Base-by-base conservation (phyloP, 2,888 invertebrate genomes). In the Drosophila quinaria region DNA sequence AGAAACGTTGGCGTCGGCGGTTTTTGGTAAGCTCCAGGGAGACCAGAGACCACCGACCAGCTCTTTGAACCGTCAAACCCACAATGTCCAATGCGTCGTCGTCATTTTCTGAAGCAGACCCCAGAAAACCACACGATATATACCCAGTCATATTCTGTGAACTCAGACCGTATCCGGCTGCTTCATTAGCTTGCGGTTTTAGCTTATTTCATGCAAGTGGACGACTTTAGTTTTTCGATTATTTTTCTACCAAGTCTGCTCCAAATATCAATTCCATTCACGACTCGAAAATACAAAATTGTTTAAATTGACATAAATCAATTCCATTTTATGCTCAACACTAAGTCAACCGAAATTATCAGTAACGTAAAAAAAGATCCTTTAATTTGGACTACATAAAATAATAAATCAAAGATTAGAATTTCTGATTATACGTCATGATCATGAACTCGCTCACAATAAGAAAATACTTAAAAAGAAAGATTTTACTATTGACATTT, bases 121-220 rank as follows among this genome's bases (percentile, higher is more conserved):
- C 68, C 59, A 31, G 60, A 62, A 61, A 39, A 62, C 68, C 50
- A n/a, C 52, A 66, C 44, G 46, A 55, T 39, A 70, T 55, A 60
- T 55, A 54, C 31, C 37, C 63, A 41, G 60, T 41, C 59, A 46
- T 51, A 66, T 58, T 54, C 70, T 19, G 55, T 50, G 59, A 59
- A 49, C 63, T 56, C 52, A 37, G 41, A 37, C 64, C 68, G 52
- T 42, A 50, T 29, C 39, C 55, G 59, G 52, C 63, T 62, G 79
- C 74, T 87, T 89, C 79, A 89, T 89, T 86, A 86, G 85, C 72
- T 80, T 79, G 89, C 51, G 89, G 89, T 76, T 87, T 78, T 59
- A 39, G 31, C 47, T 54, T 61, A 61, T 66, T 66, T 61, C 33
- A 35, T 44, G 49, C 69, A 58, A 59, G 60, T 52, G 54, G 17